Evolutionary conservation across 2,113 vertebrate genomes (phyloP).

Genomic region (Cinclus mexicanus): DNA sequence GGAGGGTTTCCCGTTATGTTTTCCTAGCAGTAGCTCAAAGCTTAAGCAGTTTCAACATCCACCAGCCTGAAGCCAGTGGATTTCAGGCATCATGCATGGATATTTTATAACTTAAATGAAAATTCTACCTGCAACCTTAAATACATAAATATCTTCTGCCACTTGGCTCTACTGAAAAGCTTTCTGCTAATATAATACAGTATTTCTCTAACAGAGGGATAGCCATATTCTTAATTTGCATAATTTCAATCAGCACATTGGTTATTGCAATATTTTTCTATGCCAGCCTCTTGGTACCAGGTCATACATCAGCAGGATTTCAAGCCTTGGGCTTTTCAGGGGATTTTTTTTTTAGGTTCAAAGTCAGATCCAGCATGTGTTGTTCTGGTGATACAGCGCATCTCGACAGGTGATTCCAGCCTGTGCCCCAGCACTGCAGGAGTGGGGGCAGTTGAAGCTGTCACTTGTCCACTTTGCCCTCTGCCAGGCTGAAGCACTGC

Average conservation of each 20-base stretch:
- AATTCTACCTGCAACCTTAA: neutral
- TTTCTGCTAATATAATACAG: neutral
- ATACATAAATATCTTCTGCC: neutral
- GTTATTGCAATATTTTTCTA: neutral
- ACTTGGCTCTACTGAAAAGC: neutral
- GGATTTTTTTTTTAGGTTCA: no score
- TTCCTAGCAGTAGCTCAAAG: neutral
- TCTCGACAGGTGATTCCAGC: neutral
- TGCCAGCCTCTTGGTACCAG: no score
- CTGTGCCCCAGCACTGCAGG: neutral
- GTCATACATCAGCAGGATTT: no score
- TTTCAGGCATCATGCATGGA: neutral
- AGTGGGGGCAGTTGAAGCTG: neutral
- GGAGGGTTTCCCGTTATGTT: no score
- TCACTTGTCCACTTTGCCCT: rapidly evolving
- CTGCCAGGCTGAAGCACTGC: no score
- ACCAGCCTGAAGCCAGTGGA: neutral
- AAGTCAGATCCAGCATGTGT: neutral
- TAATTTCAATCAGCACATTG: neutral
- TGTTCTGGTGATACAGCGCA: neutral
- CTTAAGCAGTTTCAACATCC: neutral
- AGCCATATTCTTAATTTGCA: neutral
- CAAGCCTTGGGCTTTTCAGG: no score
- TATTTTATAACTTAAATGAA: neutral
- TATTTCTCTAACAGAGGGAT: neutral